Evolutionary conservation across 2,797 vertebrate species (phyloP).

Genomic region (Pyrrhura leucotis): DNA sequence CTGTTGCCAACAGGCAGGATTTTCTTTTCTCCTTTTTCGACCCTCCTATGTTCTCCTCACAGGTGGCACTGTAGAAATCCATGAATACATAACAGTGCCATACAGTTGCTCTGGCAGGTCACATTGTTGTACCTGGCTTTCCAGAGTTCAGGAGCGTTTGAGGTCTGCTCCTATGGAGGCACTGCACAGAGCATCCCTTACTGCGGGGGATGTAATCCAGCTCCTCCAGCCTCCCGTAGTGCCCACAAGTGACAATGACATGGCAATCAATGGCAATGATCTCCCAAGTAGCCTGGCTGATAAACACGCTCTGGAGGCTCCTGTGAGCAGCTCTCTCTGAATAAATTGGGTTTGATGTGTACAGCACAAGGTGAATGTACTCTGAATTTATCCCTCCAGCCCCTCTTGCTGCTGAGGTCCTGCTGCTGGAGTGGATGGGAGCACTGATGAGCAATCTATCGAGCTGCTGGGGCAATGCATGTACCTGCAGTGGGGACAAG

Average conservation of each 20-base stretch:
- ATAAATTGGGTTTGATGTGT: conserved; percentile 27
- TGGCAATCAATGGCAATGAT: conserved; percentile 55
- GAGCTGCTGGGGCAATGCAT: fast-evolving
- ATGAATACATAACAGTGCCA: neutral
- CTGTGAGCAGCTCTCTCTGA: neutral
- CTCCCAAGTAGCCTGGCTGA: conserved; percentile 34
- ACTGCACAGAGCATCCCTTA: neutral
- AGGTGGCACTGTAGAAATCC: neutral
- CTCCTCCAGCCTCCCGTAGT: neutral
- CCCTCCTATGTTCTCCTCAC: neutral
- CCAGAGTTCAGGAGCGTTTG: neutral
- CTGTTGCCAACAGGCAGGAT: neutral
- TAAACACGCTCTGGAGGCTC: neutral
- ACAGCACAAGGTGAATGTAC: neutral
- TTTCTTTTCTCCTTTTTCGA: neutral
- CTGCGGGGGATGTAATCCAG: neutral
- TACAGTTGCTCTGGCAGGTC: neutral
- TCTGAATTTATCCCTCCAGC: neutral
- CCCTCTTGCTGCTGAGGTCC: neutral
- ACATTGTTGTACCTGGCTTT: fast-evolving
- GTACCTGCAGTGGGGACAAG: neutral
- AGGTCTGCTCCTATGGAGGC: fast-evolving
- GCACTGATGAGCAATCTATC: neutral
- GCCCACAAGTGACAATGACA: conserved; percentile 50
- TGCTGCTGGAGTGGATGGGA: neutral